Evolutionary conservation across 2,888 invertebrate genomes (phyloP).

Genomic region (Malthinus seriepunctatus): DNA sequence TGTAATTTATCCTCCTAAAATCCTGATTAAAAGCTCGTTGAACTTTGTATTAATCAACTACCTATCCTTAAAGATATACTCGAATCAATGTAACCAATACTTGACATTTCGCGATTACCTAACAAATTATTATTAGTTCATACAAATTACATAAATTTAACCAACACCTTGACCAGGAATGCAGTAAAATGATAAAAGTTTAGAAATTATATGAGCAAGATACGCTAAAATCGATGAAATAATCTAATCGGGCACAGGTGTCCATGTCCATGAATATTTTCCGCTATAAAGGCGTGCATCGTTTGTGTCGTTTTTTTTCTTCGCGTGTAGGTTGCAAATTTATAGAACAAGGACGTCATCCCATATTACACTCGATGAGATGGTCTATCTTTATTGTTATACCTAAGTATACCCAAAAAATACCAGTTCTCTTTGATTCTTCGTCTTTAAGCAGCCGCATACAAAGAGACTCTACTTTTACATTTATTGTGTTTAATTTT

Average conservation of each 20-base stretch:
- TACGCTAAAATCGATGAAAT: constrained; percentile 45
- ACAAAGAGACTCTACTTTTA: too few relatives aligned
- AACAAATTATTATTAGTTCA: constrained; percentile 25
- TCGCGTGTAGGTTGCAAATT: constrained; percentile 43
- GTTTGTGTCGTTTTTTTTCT: constrained; percentile 33
- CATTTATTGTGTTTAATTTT: too few relatives aligned
- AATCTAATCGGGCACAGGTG: constrained; percentile 50
- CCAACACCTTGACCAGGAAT: constrained; percentile 31
- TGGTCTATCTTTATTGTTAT: neutral
- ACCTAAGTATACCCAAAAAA: neutral
- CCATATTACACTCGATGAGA: constrained; percentile 4
- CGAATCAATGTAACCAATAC: too few relatives aligned
- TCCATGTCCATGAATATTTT: constrained; percentile 48
- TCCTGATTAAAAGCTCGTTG: neutral
- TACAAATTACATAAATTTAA: constrained; percentile 19
- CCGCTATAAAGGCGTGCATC: constrained; percentile 40
- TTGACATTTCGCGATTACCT: constrained; percentile 9
- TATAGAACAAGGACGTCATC: constrained; percentile 44
- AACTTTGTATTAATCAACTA: neutral
- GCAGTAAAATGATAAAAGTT: constrained; percentile 28
- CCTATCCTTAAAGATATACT: neutral
- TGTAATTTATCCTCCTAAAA: too few relatives aligned
- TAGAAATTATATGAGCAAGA: constrained; percentile 34
- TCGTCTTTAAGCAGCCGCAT: neutral
- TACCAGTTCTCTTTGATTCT: neutral